Base-by-base conservation (phyloP, 2,888 invertebrate genomes). In the Rambutsinella grinnellia region DNA sequence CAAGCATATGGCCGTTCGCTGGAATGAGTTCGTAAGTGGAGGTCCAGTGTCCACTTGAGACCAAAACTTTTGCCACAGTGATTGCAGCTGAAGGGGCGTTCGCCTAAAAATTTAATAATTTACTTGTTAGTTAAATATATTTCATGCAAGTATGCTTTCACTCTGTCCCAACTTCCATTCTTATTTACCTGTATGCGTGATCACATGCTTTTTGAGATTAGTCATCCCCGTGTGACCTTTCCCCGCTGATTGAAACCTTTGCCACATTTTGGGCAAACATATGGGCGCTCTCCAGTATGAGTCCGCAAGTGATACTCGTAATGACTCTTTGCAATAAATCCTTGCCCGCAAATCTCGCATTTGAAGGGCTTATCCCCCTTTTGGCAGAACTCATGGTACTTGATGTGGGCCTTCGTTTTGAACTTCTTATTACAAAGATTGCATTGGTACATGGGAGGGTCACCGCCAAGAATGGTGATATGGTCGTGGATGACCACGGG, bases 241-340 rank as follows among this genome's bases (percentile, higher is more conserved):
- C 91, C 90, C 85, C 89, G 89, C 81, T 92, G 92, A 44, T 90
- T 89, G 86, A 93, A 94, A 27, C 89, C 88, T 85, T 92, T 92
- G 0, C 89, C 88, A 83, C 94, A 94, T 0, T 89, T 85, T 15
- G 88, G 88, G 82, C 93, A 93, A 0, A 88, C 85, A 82, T 89
- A 91, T 0, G 90, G 90, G 71, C 90, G 89, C 80, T 82, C 83
- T 6, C 84, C 84, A 81, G 67, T 88, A 83, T 94, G 93, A 23
- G 90, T 90, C 17, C 91, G 88, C 85, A 90, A 88, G 83, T 94
- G 94, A 81, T 93, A 91, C 84, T 92, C 91, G 80, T 90, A 90
- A 85, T 94, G 94, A 0, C 92, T 91, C 68, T 90, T 90, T 3
- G 91, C 90, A 2, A 91, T 90, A 85, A 94, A 94, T 62, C 89